A percentile compares a stretch with the other conserved stretches of the same genome.
Conservation (phyloP, 1,140 invertebrate genomes). For the Danaus plexippus region DNA sequence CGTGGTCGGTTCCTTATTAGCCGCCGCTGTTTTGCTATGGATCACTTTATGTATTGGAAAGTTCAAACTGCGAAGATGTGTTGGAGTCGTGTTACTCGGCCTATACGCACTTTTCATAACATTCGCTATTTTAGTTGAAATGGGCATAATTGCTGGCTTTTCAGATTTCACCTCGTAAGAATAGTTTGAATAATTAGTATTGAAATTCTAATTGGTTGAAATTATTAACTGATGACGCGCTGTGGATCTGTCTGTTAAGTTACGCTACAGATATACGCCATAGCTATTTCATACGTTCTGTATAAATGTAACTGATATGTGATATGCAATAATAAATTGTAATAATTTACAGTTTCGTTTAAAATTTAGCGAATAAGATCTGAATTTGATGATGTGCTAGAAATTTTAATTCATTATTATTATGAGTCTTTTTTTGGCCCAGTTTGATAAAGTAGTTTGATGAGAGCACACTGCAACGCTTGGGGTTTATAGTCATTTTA, state of each 20-base stretch:
- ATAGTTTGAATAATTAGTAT: background rate
- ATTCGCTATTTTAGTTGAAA: conserved; percentile 69
- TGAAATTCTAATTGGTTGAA: too few species aligned
- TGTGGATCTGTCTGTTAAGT: too few species aligned
- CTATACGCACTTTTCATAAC: conserved; percentile 77
- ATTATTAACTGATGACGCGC: too few species aligned
- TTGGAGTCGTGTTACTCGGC: conserved; percentile 73
- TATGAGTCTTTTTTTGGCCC: too few species aligned
- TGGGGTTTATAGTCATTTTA: too few species aligned
- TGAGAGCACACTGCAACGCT: too few species aligned
- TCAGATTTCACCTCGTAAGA: background rate
- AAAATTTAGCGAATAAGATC: background rate
- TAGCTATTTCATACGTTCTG: too few species aligned
- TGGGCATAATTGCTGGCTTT: conserved; percentile 38
- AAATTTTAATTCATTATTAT: background rate
- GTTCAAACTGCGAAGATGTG: conserved; percentile 73
- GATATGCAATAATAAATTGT: too few species aligned
- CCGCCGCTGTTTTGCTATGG: conserved; percentile 75
- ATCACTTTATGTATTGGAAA: conserved; percentile 71
- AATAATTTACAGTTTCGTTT: too few species aligned
- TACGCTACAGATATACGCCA: too few species aligned
- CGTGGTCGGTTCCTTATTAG: conserved; percentile 75
- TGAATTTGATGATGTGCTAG: background rate
- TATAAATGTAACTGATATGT: too few species aligned
- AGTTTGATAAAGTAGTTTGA: too few species aligned